A percentile compares a stretch with the other conserved stretches of the same genome.
Evolutionary conservation across 2,113 vertebrate genomes (phyloP).

Genomic region (Plecturocebus donacophilus): DNA sequence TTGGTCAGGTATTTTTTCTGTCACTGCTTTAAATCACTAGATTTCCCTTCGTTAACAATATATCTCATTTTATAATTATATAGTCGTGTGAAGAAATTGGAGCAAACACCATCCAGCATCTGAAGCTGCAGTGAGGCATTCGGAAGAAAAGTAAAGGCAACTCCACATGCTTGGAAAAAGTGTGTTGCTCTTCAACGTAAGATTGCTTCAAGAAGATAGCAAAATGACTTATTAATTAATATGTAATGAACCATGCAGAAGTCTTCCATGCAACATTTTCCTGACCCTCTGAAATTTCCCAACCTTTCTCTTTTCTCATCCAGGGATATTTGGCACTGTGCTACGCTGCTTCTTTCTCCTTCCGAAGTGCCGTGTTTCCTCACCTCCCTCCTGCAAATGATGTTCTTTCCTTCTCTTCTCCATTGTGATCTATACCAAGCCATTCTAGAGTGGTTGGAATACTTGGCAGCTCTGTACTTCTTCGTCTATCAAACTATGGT

Average conservation of each 20-base stretch:
- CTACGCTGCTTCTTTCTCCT: neutral
- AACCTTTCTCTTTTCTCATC: neutral
- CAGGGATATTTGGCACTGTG: neutral
- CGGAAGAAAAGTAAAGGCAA: constrained; percentile 9
- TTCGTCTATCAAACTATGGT: neutral
- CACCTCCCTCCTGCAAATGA: neutral
- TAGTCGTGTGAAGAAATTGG: neutral
- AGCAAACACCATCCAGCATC: neutral
- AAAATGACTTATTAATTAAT: neutral
- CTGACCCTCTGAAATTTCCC: neutral
- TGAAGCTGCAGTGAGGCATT: neutral
- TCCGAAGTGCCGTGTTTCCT: neutral
- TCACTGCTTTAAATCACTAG: neutral
- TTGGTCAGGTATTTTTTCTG: neutral
- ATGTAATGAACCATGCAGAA: neutral
- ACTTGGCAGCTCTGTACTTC: neutral
- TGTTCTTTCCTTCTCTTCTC: neutral
- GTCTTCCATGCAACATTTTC: neutral
- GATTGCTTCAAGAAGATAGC: neutral
- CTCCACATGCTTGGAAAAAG: neutral
- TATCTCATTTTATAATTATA: neutral
- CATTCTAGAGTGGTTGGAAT: neutral
- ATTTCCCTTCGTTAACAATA: neutral
- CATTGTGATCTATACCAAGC: neutral
- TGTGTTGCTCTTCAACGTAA: neutral